These are phyloP conservation scores for Agrypnia vestita DNA, from an alignment of 1,140 invertebrate genomes.

Conservation along the genomic window DNA sequence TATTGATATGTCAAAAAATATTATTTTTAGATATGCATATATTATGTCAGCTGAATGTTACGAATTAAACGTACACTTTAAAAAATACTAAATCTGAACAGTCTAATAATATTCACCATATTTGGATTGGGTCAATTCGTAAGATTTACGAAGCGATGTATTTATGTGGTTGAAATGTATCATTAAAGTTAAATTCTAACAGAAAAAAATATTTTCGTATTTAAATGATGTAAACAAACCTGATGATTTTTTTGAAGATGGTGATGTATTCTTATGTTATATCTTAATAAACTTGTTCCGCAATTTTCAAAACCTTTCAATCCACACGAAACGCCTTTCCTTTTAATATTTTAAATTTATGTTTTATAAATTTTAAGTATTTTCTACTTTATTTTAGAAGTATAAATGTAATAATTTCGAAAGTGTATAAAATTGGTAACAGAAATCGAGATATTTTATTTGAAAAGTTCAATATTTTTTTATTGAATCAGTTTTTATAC, in stretches of 20 bases:
- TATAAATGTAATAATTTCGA: slow-evolving; percentile 31
- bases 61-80: no score
- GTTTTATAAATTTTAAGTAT: slow-evolving; percentile 27
- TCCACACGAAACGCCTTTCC: slow-evolving; percentile 6
- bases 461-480: neutral
- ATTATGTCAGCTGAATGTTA: neutral
- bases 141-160: no score
- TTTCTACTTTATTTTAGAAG: slow-evolving; percentile 24
- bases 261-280: slow-evolving; percentile 24
- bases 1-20: slow-evolving; percentile 33
- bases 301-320: neutral
- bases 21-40: slow-evolving; percentile 16
- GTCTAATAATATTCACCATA: no score
- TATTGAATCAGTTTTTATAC: slow-evolving; percentile 2
- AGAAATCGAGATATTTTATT: neutral
- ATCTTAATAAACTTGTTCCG: slow-evolving; percentile 29
- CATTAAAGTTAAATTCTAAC: no score
- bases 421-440: slow-evolving; percentile 49
- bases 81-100: no score
- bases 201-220: neutral
- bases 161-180: no score
- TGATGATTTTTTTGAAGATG: neutral
- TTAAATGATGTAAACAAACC: neutral
- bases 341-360: slow-evolving; percentile 18
- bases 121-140: no score